phyloP scores from a whole-genome alignment of 2,888 invertebrate species.

The Xiphydria camelus region DNA sequence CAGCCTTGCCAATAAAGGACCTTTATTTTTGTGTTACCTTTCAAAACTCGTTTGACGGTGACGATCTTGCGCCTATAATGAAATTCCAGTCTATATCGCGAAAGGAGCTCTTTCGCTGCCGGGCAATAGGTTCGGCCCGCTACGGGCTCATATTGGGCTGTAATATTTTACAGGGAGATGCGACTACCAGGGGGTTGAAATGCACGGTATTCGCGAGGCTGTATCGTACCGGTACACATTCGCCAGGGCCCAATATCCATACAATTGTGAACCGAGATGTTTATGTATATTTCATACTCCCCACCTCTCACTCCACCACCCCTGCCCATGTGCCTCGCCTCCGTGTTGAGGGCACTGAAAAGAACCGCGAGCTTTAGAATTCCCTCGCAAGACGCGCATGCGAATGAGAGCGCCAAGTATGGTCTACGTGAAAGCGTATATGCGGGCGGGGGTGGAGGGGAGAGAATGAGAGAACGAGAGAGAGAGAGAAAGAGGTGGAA shows the following conservation, averaged over 20 bases:
- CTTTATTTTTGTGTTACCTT: no score
- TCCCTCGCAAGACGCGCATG: slow-evolving; percentile 11
- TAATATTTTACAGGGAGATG: slow-evolving; percentile 12
- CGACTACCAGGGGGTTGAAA: slow-evolving; percentile 12
- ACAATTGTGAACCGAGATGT: slow-evolving; percentile 16
- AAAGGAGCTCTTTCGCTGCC: slow-evolving; percentile 4
- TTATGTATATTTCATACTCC: slow-evolving; percentile 16
- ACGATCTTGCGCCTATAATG: slow-evolving; percentile 8
- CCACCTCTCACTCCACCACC: not conserved
- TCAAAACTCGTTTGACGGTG: no score
- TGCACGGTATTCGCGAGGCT: slow-evolving; percentile 7
- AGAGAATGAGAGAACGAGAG: no score
- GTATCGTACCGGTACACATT: slow-evolving; percentile 9
- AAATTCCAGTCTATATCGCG: slow-evolving; percentile 5
- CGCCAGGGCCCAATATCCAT: slow-evolving; percentile 14
- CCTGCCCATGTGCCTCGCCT: not conserved
- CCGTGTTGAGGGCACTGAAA: slow-evolving; percentile 7
- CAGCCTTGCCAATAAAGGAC: no score
- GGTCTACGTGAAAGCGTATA: no score
- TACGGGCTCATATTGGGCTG: slow-evolving; percentile 8
- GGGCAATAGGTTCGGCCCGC: slow-evolving; percentile 9
- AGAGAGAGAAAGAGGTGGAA: no score
- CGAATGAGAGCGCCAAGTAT: slow-evolving; percentile 13
- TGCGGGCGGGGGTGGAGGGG: no score
- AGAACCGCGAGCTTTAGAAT: slow-evolving; percentile 11